Base-by-base conservation (phyloP, 2,888 invertebrate genomes). In the Macrosiphum euphorbiae region DNA sequence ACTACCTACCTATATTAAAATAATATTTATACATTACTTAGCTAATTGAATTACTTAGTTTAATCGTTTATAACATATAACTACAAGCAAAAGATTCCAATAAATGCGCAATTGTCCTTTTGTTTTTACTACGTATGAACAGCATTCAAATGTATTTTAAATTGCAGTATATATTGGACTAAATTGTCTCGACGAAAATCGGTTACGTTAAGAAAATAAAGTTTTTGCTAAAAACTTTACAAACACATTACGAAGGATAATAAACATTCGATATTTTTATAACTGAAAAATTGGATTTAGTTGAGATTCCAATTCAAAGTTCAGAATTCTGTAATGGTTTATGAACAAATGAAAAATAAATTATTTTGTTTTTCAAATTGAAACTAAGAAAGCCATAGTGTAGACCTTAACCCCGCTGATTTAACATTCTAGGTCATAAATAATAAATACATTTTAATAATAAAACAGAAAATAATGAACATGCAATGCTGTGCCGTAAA, bases 231-330 rank as follows among this genome's bases (percentile, higher is more conserved):
- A 86, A 86, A 86, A 86, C 86, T 44, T 86, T 44, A 44, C 44
- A 28, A 86, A 47, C 28, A 86, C 47, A 47, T 47, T 86, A 86
- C 44, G n/a, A 50, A 86, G 47, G 86, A 86, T 86, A 50, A 47
- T 86, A 86, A 44, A 86, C 47, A 86, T 86, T 86, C 86, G 28
- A 86, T 86, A 86, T 86, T 44, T 28, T 44, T 86, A 86, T 47
- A 86, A 86, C 44, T 85, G 35, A 78, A 78, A 78, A 35, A 78
- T 78, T 78, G 78, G 35, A 78, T 78, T 78, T 78, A 78, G 35
- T 78, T 35, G 78, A 78, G 35, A 78, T 78, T 24, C 35, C 78
- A 20, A 78, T 41, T 78, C 78, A 78, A 35, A 78, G 78, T 78
- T 78, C 78, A 78, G 67, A 67, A n/a, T 85, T 85, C 44, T 44